Evolutionary conservation across 2,888 invertebrate genomes (phyloP).

Genomic region (Cordilura impudica): DNA sequence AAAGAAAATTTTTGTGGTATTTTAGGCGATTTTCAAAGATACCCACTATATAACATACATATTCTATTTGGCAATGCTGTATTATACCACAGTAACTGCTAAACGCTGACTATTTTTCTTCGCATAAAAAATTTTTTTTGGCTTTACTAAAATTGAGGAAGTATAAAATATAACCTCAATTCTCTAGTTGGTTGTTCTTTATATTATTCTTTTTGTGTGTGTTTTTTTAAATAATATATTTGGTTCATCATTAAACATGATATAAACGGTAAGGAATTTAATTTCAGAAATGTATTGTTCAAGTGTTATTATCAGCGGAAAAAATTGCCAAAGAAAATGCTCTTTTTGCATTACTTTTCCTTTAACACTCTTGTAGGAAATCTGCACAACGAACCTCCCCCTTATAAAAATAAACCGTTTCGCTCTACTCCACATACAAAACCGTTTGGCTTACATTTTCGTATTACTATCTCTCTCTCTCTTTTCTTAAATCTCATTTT

Average conservation of each 20-base stretch:
- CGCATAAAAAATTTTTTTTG: neutral
- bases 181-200: no score
- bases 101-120: neutral
- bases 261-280: slow-evolving; percentile 10
- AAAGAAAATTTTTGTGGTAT: no score
- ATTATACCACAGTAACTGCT: neutral
- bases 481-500: neutral
- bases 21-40: no score
- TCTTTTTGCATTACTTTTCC: neutral
- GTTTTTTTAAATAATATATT: neutral
- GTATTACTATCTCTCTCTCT: neutral
- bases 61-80: neutral
- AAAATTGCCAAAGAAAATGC: neutral
- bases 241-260: neutral
- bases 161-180: neutral
- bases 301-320: neutral
- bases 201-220: neutral
- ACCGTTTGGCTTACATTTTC: slow-evolving; percentile 62
- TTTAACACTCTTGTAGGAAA: slow-evolving; percentile 5
- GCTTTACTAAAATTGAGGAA: neutral
- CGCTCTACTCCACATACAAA: neutral
- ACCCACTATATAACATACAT: no score
- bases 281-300: neutral
- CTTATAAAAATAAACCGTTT: neutral
- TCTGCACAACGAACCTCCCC: neutral